Evolutionary conservation across 1,140 invertebrate species (phyloP), one percentile per base, ranked within the genome.

Genomic region (Atopsyche davidsoni): DNA sequence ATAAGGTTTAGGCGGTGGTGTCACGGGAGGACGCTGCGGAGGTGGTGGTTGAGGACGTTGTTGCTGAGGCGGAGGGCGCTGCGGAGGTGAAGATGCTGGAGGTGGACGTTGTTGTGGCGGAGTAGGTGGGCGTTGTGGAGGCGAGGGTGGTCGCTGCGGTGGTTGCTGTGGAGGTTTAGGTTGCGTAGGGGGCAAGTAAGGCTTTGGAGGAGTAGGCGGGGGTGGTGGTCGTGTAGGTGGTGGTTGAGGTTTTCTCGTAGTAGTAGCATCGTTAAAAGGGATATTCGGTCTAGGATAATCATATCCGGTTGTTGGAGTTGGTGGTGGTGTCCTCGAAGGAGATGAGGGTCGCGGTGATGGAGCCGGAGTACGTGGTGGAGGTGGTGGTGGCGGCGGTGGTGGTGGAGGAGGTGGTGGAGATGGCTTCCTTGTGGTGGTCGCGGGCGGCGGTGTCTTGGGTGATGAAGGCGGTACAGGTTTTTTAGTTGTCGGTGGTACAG

Each of bases 331-430:
- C 18, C n/a, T n/a, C n/a, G n/a, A n/a, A n/a, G 45, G 31, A 18
- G 31, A 28, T 35, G 28, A 19, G 21, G 18, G 17, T 23, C 18
- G 25, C 18, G 40, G 34, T 7, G 31, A 4, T n/a, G 45, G 45
- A 19, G 25, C 14, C 9, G 47, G 40, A 3, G 32, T 35, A 3
- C 4, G 13, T 35, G 11, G 4, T 3, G 32, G 32, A 11, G 32
- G 32, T 21, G 44, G 44, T 46, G 44, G 44, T 35, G 44, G 44
- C 25, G 44, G 44, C 10, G 44, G 44, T 35, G 34, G 46, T 25
- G 46, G 46, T 35, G 47, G 34, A 23, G 47, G 41, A 23, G 45
- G 51, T 41, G 51, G 57, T 16, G 52, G 59, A 10, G 53, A 46
- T 17, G 46, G 25, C 13, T 28, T 28, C 13, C 25, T 28, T 28